Evolutionary conservation across 2,113 vertebrate species (phyloP), one percentile per base, ranked within the genome.

Genomic region (Tachycineta bicolor): DNA sequence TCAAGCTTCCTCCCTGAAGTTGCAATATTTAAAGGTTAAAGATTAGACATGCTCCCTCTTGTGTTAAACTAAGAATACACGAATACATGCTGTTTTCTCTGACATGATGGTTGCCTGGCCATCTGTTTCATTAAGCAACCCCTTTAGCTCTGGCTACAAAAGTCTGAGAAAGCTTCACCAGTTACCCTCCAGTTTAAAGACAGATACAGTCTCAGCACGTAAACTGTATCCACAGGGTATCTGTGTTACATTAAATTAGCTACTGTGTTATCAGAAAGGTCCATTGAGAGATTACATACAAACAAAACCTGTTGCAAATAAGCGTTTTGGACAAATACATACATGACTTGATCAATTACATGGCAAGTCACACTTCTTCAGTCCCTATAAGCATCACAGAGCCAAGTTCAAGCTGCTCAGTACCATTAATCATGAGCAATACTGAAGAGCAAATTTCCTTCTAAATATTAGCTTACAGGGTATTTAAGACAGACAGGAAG

Each of bases 41-140:
- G 95, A 98, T 97, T 97, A 97, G 96, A 97, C 97, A 97, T 95
- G 96, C 97, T 98, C 97, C 97, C 97, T 97, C 97, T 97, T 97
- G 97, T 97, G 97, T 97, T 98, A 95, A 97, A 97, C 96, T 68
- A 96, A 93, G 97, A 97, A 96, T 95, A 95, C 97, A 96, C 2
- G 55, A 87, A 95, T 95, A 56, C 97, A 96, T 79, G 97, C 97
- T 97, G 97, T 92, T 98, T 97, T 84, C 96, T 81, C 94, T 97
- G 97, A 97, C 97, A 97, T 95, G 96, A 95, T 91, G 92, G 94
- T 90, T 90, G 81, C 92, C 91, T 87, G 90, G 96, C 97, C 97
- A 97, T 98, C 97, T 98, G 97, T 96, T 97, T 87, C 84, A 86
- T 70, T 53, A 88, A 92, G 83, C 77, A 97, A 94, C 88, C 52